A percentile compares a stretch with the other conserved stretches of the same genome.
phyloP scores from a whole-genome alignment of 1,140 invertebrate genomes.

The Apocrypta bakeri region DNA sequence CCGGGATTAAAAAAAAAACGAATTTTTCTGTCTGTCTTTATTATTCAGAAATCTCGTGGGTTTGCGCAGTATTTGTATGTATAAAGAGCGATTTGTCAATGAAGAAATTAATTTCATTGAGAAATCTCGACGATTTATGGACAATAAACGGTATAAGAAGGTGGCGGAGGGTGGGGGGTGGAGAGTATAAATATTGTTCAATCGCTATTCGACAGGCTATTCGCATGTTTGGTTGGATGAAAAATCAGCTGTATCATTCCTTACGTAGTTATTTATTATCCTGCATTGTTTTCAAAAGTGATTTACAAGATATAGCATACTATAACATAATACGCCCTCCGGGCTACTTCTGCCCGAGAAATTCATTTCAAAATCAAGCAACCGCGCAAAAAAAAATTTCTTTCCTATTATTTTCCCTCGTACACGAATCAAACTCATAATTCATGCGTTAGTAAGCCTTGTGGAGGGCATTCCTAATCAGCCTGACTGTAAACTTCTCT shows the following conservation, averaged over 20 bases:
- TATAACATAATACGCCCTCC: neutral
- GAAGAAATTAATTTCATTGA: neutral
- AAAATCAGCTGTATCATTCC: conserved; percentile 30
- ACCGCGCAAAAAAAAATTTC: neutral
- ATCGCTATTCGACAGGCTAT: conserved; percentile 18
- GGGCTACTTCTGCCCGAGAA: neutral
- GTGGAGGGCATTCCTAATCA: neutral
- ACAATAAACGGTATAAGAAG: conserved; percentile 20
- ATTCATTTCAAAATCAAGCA: neutral
- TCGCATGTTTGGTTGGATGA: conserved; percentile 2
- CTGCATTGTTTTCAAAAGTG: conserved; percentile 10
- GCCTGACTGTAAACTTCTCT: neutral
- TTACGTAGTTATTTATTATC: conserved; percentile 24
- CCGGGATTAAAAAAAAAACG: neutral
- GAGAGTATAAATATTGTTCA: conserved; percentile 1
- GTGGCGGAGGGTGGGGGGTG: too few species aligned
- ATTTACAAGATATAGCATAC: neutral
- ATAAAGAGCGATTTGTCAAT: neutral
- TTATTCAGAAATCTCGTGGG: neutral
- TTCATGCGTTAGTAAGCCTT: neutral
- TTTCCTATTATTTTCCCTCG: neutral
- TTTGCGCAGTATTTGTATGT: too few species aligned
- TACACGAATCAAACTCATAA: neutral
- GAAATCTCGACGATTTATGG: conserved; percentile 3
- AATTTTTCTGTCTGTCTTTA: too few species aligned